A percentile compares a stretch with the other conserved stretches of the same genome.
These are phyloP conservation scores for Protophormia terraenovae DNA, from an alignment of 2,888 invertebrate species.

Conservation along the genomic window DNA sequence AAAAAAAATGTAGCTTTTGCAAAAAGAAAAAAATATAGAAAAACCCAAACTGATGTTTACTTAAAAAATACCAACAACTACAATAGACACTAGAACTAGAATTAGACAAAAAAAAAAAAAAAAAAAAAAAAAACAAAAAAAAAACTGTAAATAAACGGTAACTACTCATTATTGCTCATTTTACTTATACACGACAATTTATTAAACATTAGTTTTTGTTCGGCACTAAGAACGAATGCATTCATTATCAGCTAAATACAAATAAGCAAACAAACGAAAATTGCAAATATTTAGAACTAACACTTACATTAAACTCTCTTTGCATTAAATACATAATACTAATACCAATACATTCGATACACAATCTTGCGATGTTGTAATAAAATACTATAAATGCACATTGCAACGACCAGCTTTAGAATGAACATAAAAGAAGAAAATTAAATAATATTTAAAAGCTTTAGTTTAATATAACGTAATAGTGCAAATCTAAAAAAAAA, in stretches of 20 bases:
- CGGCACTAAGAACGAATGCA: constrained; percentile 11
- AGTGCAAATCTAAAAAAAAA: not conserved
- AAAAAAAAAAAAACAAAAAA: no score
- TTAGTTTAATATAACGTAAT: constrained; percentile 62
- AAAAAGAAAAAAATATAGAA: not conserved
- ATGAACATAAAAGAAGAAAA: constrained; percentile 52
- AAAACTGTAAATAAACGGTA: constrained; percentile 20
- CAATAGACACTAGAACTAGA: not conserved
- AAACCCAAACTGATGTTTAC: constrained; percentile 12
- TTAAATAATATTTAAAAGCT: constrained; percentile 67
- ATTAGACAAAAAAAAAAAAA: no score
- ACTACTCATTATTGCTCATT: constrained; percentile 26
- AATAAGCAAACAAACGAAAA: constrained; percentile 24
- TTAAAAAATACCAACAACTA: not conserved
- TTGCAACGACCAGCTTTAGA: not conserved
- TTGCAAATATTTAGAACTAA: not conserved
- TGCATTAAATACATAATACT: not conserved
- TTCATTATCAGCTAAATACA: constrained; percentile 21
- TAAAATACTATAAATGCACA: constrained; percentile 50
- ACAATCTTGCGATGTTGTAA: constrained; percentile 55
- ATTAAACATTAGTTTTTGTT: not conserved
- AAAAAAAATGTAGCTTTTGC: constrained; percentile 3
- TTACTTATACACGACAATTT: constrained; percentile 15
- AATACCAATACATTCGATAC: constrained; percentile 14
- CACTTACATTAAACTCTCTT: no score